Percentiles rank a stretch among this genome's conserved stretches.
phyloP scores from a whole-genome alignment of 2,888 invertebrate genomes.

The Bursaphelenchus okinawaensis region DNA sequence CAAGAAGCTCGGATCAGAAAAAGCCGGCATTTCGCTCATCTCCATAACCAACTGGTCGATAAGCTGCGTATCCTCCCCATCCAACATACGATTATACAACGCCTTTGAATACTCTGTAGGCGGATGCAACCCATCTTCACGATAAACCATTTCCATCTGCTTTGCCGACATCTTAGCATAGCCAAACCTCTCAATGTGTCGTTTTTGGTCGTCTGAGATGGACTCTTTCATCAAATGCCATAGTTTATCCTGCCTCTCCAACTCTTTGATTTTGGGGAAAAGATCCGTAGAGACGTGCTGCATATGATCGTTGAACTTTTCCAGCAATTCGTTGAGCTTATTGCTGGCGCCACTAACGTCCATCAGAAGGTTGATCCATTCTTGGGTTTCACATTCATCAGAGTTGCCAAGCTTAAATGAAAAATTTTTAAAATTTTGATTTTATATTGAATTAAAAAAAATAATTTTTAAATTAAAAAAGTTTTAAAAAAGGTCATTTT shows the following conservation, averaged over 20 bases:
- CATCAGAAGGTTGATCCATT: conserved; percentile 23
- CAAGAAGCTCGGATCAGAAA: not conserved
- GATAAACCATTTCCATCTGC: conserved; percentile 35
- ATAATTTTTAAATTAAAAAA: too few relatives aligned
- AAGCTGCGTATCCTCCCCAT: not conserved
- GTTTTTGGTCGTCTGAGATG: conserved; percentile 28
- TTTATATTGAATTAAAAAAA: not conserved
- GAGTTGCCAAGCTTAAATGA: conserved; percentile 8
- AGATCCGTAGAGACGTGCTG: conserved; percentile 29
- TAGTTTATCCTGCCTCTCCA: conserved; percentile 32
- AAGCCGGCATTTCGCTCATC: not conserved
- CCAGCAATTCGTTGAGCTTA: conserved; percentile 17
- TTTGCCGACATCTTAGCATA: conserved; percentile 34
- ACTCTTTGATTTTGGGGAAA: conserved; percentile 37
- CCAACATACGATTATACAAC: not conserved
- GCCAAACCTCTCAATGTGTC: conserved; percentile 32
- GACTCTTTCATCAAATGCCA: conserved; percentile 8
- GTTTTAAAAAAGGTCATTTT: too few relatives aligned
- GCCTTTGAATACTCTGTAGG: not conserved
- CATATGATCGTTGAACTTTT: conserved; percentile 18
- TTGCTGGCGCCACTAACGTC: conserved; percentile 22
- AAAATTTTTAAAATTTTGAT: not conserved
- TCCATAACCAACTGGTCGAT: not conserved
- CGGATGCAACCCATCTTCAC: conserved; percentile 12
- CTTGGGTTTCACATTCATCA: conserved; percentile 14